These are phyloP conservation scores for human DNA, from an alignment of 2,113 vertebrate species.

Conservation along the genomic window GRCh38 chr3:140214501-140215000, in stretches of 20 bases:
- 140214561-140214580: neutral
- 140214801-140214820: slow-evolving; percentile 67
- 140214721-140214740: neutral
- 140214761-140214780: slow-evolving; percentile 45
- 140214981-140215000: slow-evolving; percentile 69
- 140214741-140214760: slow-evolving; percentile 42
- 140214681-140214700: neutral
- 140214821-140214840: slow-evolving; percentile 58
- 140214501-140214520: neutral
- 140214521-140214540: neutral
- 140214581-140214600: neutral
- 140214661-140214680: slow-evolving; percentile 55
- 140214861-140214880: slow-evolving; percentile 55
- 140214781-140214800: slow-evolving; percentile 64
- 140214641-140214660: neutral
- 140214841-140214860: slow-evolving; percentile 53
- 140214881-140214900: slow-evolving; percentile 68
- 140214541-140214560: neutral
- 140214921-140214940: slow-evolving; percentile 77
- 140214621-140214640: neutral
- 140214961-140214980: slow-evolving; percentile 77
- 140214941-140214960: slow-evolving; percentile 83
- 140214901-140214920: slow-evolving; percentile 72
- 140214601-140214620: neutral
- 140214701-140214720: slow-evolving; percentile 39